phyloP scores from a whole-genome alignment of 2,113 vertebrate species.

The Chaetodon auriga region DNA sequence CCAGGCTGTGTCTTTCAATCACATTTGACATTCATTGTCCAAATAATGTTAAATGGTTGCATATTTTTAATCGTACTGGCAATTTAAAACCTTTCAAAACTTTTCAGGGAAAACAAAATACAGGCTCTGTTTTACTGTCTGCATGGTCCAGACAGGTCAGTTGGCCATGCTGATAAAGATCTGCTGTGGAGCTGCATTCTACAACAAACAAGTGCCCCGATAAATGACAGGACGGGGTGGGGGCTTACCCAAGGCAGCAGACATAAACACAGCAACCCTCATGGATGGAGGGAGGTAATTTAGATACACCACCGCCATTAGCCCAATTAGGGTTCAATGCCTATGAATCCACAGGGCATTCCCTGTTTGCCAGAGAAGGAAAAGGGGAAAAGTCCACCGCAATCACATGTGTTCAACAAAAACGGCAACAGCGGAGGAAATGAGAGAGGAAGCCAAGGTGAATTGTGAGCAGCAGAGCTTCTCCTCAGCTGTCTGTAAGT shows the following conservation, averaged over 20 bases:
- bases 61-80: neutral
- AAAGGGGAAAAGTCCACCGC: constrained; percentile 70
- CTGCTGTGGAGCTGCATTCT: constrained; percentile 77
- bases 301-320: constrained; percentile 84
- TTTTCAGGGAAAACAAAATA: constrained; percentile 11
- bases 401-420: constrained; percentile 66
- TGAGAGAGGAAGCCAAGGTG: constrained; percentile 73
- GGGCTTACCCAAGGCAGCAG: constrained; percentile 79
- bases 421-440: constrained; percentile 73
- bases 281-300: constrained; percentile 83
- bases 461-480: constrained; percentile 56
- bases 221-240: constrained; percentile 77
- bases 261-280: constrained; percentile 85
- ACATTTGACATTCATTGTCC: neutral
- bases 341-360: constrained; percentile 83
- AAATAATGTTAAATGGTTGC: constrained; percentile 13
- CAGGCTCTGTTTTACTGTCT: constrained; percentile 40
- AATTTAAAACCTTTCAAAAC: neutral
- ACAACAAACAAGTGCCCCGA: constrained; percentile 82
- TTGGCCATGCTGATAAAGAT: constrained; percentile 79
- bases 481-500: constrained; percentile 61
- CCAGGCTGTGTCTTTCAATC: neutral
- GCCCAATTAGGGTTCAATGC: constrained; percentile 82
- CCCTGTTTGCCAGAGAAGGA: constrained; percentile 61
- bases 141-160: constrained; percentile 67